A percentile compares a stretch with the other conserved stretches of the same genome.
Conservation (phyloP, 2,113 vertebrate genomes). For the Sylvia atricapilla region DNA sequence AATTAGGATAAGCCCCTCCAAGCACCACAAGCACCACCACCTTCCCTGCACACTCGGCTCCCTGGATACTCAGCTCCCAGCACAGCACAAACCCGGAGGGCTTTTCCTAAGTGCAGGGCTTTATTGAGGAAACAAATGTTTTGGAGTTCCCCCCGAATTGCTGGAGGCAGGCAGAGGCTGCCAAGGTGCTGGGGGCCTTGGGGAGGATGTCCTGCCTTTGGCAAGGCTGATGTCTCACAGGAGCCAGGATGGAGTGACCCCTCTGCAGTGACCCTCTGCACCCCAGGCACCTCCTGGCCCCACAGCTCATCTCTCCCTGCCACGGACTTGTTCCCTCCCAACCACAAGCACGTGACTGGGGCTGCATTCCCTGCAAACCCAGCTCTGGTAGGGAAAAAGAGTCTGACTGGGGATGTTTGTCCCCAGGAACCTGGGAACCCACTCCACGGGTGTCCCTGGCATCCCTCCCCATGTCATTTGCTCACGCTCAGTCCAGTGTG, state of each 20-base stretch:
- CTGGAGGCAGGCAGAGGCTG: not conserved
- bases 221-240: not conserved
- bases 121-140: not conserved
- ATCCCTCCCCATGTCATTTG: rapidly evolving
- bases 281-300: not conserved
- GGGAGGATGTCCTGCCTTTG: not conserved
- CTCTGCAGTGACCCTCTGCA: not conserved
- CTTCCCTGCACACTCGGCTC: not conserved
- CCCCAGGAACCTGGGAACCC: not conserved
- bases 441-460: not conserved
- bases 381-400: not conserved
- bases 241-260: not conserved
- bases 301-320: not conserved
- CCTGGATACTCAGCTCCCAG: not conserved
- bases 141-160: rapidly evolving
- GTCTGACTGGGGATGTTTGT: not conserved
- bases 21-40: not conserved
- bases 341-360: rapidly evolving
- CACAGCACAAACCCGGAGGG: not conserved
- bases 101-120: not conserved
- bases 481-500: rapidly evolving
- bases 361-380: not conserved
- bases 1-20: not conserved
- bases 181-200: rapidly evolving
- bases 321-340: not conserved